Evolutionary conservation across 2,888 invertebrate species (phyloP), one percentile per base, ranked within the genome.

Genomic region (Ernsta delagoae): DNA sequence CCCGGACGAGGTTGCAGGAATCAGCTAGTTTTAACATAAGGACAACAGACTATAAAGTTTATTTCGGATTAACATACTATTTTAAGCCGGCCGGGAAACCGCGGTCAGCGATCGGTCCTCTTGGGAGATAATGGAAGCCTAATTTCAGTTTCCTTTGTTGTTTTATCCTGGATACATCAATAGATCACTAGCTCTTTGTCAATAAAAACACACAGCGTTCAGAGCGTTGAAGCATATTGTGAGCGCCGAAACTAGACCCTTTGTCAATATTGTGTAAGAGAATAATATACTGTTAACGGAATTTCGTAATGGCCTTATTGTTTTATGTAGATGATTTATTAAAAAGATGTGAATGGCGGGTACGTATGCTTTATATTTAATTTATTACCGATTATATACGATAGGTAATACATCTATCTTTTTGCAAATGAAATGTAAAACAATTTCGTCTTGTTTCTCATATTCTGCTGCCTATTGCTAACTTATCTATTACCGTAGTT

Each of bases 31-130:
- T 3, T 24, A 24, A 24, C 24, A 24, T 24, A 24, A 24, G 3
- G 24, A 36, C 36, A 36, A 36, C 36, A 36, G 36, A 36, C 36
- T 36, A 36, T 36, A 36, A 53, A 53, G 53, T 53, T 31, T 9
- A 53, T 24, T 12, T 12, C 12, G 12, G 48, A 48, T 48, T 36
- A n/a, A 39, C 36, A n/a, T 41, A 59, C 59, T 12, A 39, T 8
- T 16, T 39, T 9, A 60, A 31, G n/a, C 41, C 43, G 41, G 36
- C 6, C 6, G 34, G 31, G 45, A 31, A 5, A 45, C 31, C 31
- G 45, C 60, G 9, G 41, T 60, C 60, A 60, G 45, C 45, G 45
- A 60, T 60, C 43, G 45, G 45, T 34, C 60, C 34, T 12, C 60
- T 43, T 31, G 60, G 45, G 60, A 34, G 60, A 31, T 34, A 60